Percentiles rank a stretch among this genome's conserved stretches.
Conservation (phyloP, 2,113 vertebrate genomes). For the Pollimyrus isidori region DNA sequence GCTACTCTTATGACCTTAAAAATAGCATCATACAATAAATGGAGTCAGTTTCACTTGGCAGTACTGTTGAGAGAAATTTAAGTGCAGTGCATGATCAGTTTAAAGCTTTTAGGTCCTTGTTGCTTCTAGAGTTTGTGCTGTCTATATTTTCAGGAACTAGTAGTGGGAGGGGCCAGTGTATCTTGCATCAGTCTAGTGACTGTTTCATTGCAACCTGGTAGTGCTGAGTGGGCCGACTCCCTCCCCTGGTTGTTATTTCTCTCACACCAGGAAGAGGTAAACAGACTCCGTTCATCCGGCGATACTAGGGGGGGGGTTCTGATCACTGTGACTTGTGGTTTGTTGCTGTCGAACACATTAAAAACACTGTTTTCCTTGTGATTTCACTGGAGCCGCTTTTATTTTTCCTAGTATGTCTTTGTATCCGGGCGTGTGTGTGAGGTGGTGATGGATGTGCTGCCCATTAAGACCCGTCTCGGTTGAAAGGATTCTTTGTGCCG, state of each 20-base stretch:
- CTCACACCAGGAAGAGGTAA: background rate
- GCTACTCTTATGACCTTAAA: background rate
- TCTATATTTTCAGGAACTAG: background rate
- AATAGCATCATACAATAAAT: slow-evolving; percentile 1
- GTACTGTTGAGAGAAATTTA: background rate
- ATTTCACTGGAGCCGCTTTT: background rate
- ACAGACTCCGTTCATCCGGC: background rate
- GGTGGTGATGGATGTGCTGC: background rate
- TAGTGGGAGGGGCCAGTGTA: background rate
- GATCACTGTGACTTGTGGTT: background rate
- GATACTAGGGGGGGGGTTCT: background rate
- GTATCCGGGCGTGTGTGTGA: background rate
- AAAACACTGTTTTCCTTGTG: background rate
- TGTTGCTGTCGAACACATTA: background rate
- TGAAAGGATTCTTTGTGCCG: background rate
- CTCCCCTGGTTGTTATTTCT: background rate
- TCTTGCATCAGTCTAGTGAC: background rate
- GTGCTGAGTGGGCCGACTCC: background rate
- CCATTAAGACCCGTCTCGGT: background rate
- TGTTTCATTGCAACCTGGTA: background rate
- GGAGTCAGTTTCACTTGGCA: background rate
- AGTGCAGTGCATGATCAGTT: background rate
- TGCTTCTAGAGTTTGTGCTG: background rate
- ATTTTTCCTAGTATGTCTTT: background rate
- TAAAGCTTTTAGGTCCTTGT: background rate